Evolutionary conservation across 2,113 vertebrate genomes (phyloP), one percentile per base, ranked within the genome.

Genomic region (Phainopepla nitens): DNA sequence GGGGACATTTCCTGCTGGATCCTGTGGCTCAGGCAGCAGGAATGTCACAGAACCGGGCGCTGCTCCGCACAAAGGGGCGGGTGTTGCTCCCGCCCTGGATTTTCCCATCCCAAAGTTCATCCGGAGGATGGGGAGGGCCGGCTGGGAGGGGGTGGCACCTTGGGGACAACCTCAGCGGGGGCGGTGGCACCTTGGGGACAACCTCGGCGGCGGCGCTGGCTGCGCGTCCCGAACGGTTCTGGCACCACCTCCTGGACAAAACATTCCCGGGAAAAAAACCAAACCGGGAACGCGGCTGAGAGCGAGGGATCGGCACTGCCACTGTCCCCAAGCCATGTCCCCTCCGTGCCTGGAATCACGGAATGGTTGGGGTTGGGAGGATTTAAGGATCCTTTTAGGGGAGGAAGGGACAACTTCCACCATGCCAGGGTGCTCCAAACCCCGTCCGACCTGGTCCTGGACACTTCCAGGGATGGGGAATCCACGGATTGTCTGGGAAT

Each of bases 201-300:
- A 39, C 39, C 39, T 39, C 6, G 7, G 47, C 22, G 60, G 71
- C 18, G 1, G 19, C 11, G 6, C 53, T 0, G n/a, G 35, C 41
- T 3, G 60, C 4, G 11, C 5, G 16, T 45, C 47, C 61, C 4
- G 2, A 1, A 61, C 58, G 4, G 51, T 15, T 91, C 89, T 94
- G 94, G 95, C 94, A 85, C 95, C 96, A 93, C 82, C 96, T 96
- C 68, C 92, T 93, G 96, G 96, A 72, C 66, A 91, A 84, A 87
- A 64, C 29, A 49, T 58, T 35, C 83, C 54, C 66, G 33, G 73
- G 9, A 20, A 35, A 5, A 62, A 33, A 2, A 25, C 2, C 15
- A 14, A 19, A 3, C 2, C 36, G 7, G 78, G 53, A 65, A 23
- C 0, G 35, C 44, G 41, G n/a, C 4, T 4, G 65, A 3, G 85